These are phyloP conservation scores for Helicoverpa armigera DNA, from an alignment of 1,140 invertebrate species.

Conservation along the genomic window DNA sequence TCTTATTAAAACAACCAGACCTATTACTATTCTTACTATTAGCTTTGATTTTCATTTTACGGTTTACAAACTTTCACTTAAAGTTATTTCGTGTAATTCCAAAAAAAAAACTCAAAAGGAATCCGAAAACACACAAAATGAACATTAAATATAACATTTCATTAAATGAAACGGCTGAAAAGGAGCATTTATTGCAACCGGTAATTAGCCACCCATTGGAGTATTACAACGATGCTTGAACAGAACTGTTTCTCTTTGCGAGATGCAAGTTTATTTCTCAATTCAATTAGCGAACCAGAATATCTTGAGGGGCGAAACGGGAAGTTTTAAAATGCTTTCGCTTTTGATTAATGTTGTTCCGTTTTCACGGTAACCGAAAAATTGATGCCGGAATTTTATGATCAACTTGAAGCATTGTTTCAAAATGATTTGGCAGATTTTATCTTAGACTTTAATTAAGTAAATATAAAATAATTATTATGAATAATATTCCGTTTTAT, in stretches of 20 bases:
- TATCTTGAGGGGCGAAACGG: conserved; percentile 22
- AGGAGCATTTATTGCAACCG: conserved; percentile 19
- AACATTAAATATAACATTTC: neutral
- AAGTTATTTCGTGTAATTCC: too few species aligned
- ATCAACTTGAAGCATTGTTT: neutral
- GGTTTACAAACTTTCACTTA: too few species aligned
- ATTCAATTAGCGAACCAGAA: conserved; percentile 40
- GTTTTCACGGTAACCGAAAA: neutral
- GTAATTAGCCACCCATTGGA: conserved; percentile 18
- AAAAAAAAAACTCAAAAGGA: too few species aligned
- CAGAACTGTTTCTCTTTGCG: conserved; percentile 17
- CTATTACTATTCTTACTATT: too few species aligned
- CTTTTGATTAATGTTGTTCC: conserved; percentile 35
- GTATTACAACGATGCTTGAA: conserved; percentile 13
- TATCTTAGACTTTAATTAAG: too few species aligned
- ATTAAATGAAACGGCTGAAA: conserved; percentile 8
- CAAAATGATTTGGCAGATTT: too few species aligned
- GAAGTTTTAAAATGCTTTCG: conserved; percentile 40
- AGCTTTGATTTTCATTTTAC: too few species aligned
- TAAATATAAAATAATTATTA: too few species aligned
- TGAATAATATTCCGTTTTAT: too few species aligned
- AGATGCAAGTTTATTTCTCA: conserved; percentile 41
- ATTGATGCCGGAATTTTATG: neutral
- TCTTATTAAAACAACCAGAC: too few species aligned
- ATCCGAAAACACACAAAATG: neutral